Conservation (phyloP, 2,113 vertebrate genomes). For the Poeciliopsis retropinna region DNA sequence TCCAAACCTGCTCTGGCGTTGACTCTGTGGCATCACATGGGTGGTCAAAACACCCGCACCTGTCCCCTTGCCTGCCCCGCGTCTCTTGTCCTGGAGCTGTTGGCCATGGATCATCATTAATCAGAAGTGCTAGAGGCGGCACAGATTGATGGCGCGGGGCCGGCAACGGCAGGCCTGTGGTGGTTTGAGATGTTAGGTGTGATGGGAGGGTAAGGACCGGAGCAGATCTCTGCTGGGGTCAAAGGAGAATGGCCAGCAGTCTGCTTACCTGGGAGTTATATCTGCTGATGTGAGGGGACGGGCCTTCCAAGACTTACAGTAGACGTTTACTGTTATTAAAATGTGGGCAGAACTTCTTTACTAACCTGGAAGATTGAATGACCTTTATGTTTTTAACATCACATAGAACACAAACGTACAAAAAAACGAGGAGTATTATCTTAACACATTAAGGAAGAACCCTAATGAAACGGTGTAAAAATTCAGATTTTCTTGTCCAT, state of each 20-base stretch:
- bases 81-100: slow-evolving; percentile 50
- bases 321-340: too few species aligned
- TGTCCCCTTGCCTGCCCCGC: slow-evolving; percentile 65
- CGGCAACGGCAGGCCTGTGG: slow-evolving; percentile 64
- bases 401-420: too few species aligned
- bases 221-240: slow-evolving; percentile 67
- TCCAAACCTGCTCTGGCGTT: slow-evolving; percentile 40
- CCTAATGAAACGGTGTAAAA: too few species aligned
- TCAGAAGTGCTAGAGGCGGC: slow-evolving; percentile 67
- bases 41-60: slow-evolving; percentile 64
- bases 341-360: too few species aligned
- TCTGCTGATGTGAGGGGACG: slow-evolving; percentile 24
- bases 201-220: slow-evolving; percentile 60
- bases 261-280: slow-evolving; percentile 54
- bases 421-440: too few species aligned
- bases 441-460: too few species aligned
- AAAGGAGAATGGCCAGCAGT: slow-evolving; percentile 68
- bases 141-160: slow-evolving; percentile 79
- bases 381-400: too few species aligned
- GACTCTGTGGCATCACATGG: slow-evolving; percentile 57
- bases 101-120: slow-evolving; percentile 77
- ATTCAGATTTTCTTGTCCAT: too few species aligned
- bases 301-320: background rate
- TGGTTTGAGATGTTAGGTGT: slow-evolving; percentile 75
- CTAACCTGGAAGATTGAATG: too few species aligned